Evolutionary conservation across 2,113 vertebrate species (phyloP).

Genomic region (Climacteris rufus): DNA sequence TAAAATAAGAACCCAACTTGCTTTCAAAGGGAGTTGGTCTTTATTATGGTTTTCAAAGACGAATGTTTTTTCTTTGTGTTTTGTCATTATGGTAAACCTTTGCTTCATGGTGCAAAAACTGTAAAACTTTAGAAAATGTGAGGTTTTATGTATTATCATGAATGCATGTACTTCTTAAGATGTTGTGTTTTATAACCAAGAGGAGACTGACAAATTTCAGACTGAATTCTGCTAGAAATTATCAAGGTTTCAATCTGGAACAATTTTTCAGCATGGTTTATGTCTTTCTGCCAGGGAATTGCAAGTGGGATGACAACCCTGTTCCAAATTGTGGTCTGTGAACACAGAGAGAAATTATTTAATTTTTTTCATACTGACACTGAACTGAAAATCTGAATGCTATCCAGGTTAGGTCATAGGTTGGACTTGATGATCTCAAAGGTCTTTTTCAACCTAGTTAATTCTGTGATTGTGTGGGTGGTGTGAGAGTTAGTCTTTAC

Average conservation of each 20-base stretch:
- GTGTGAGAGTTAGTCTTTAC: neutral
- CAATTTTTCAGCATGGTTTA: neutral
- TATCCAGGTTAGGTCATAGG: neutral
- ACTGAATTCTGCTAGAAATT: neutral
- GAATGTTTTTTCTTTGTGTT: neutral
- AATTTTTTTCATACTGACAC: neutral
- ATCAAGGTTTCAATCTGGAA: neutral
- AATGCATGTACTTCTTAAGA: neutral
- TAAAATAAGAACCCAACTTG: neutral
- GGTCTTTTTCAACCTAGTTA: no score
- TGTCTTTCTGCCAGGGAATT: neutral
- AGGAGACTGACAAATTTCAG: neutral
- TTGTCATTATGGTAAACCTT: neutral
- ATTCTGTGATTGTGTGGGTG: no score
- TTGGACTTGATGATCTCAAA: no score
- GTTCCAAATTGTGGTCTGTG: neutral
- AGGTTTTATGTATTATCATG: neutral
- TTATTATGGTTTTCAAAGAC: neutral
- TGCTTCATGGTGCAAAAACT: neutral
- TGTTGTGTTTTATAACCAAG: neutral
- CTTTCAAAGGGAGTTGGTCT: neutral
- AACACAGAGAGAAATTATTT: neutral
- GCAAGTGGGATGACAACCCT: neutral
- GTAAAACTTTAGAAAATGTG: neutral
- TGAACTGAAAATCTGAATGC: neutral